Conservation (phyloP, 2,797 vertebrate species). For the Anguilla anguilla region DNA sequence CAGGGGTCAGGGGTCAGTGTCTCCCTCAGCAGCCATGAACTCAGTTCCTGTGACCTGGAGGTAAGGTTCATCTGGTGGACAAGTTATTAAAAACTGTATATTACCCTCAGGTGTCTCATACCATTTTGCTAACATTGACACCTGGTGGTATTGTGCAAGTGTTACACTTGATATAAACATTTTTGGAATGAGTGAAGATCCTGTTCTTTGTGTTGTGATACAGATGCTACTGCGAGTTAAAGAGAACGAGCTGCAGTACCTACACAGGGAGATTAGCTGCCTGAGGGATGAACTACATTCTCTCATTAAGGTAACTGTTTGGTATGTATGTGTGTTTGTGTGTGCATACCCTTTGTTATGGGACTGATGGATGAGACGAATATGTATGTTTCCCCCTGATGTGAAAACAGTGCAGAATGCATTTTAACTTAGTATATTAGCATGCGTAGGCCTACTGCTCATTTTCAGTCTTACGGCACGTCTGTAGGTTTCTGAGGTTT, state of each 20-base stretch:
- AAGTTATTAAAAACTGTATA: not conserved
- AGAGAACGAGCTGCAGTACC: slow-evolving; percentile 87
- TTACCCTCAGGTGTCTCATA: too few species aligned
- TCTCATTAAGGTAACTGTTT: slow-evolving; percentile 79
- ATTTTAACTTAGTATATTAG: too few species aligned
- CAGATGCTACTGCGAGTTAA: slow-evolving; percentile 87
- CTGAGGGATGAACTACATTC: slow-evolving; percentile 88
- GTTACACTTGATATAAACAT: not conserved
- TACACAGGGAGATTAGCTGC: slow-evolving; percentile 88
- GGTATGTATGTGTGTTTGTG: not conserved
- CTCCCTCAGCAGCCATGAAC: slow-evolving; percentile 64
- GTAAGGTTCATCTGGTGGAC: slow-evolving; percentile 58
- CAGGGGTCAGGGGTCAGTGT: slow-evolving; percentile 66
- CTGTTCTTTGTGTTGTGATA: slow-evolving; percentile 30
- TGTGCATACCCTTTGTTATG: not conserved
- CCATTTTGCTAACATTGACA: slow-evolving; percentile 48
- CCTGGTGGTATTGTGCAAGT: slow-evolving; percentile 54
- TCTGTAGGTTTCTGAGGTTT: not conserved
- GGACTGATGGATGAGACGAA: not conserved
- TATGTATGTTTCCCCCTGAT: not conserved
- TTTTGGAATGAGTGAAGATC: too few species aligned
- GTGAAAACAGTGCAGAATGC: too few species aligned
- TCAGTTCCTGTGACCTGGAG: slow-evolving; percentile 80
- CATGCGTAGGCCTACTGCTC: not conserved
- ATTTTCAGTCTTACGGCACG: not conserved